phyloP scores from a whole-genome alignment of 2,113 vertebrate genomes.

The Mystacornis crossleyi region DNA sequence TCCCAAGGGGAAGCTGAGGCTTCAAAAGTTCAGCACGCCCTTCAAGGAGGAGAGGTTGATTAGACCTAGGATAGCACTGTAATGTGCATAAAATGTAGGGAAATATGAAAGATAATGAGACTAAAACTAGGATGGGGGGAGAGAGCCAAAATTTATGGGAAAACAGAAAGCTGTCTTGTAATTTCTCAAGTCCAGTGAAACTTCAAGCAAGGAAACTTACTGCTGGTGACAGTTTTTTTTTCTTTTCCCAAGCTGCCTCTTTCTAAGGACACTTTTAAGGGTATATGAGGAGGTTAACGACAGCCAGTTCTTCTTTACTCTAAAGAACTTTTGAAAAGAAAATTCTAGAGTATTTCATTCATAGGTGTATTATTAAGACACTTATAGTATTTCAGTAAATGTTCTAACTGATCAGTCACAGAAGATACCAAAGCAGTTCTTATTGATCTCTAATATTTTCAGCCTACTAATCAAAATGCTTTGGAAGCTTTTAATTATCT shows the following conservation, averaged over 20 bases:
- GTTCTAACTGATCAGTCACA: neutral
- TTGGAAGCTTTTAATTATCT: neutral
- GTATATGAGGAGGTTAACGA: neutral
- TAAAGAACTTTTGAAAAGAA: neutral
- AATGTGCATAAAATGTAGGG: neutral
- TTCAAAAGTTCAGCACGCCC: neutral
- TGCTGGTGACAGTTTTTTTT: neutral
- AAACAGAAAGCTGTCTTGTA: neutral
- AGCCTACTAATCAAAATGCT: neutral
- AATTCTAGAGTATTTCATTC: neutral
- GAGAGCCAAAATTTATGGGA: neutral
- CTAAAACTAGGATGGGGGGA: neutral
- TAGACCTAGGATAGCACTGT: neutral
- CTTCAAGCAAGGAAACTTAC: neutral
- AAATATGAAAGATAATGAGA: neutral
- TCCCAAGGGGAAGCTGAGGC: neutral
- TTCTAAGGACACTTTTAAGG: neutral
- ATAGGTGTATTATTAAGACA: neutral
- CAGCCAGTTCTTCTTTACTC: neutral
- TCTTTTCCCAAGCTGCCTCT: neutral
- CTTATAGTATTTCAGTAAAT: neutral
- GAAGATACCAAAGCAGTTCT: neutral
- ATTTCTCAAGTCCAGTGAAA: neutral
- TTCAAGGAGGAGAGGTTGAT: neutral
- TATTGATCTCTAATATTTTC: neutral